These are phyloP conservation scores for Trichogramma pretiosum DNA, from an alignment of 1,140 invertebrate genomes.

Conservation along the genomic window DNA sequence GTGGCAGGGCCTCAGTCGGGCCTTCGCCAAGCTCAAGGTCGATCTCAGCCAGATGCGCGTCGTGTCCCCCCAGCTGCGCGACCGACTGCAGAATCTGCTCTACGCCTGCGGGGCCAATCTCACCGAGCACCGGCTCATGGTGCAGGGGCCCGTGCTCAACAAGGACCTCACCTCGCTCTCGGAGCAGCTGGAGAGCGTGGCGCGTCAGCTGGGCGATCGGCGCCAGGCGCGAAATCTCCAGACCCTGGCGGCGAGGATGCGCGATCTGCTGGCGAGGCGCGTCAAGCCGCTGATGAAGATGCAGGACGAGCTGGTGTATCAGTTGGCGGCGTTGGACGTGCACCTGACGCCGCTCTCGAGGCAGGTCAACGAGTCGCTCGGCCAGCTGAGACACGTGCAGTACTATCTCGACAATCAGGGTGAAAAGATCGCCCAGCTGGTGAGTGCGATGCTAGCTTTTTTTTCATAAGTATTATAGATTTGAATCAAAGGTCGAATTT, in stretches of 20 bases:
- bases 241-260: conserved; percentile 52
- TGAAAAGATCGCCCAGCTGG: conserved; percentile 58
- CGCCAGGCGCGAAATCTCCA: conserved; percentile 58
- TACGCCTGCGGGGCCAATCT: conserved; percentile 58
- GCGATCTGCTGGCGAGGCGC: conserved; percentile 52
- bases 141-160: conserved; percentile 55
- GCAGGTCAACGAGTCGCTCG: conserved; percentile 62
- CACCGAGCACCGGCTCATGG: conserved; percentile 52
- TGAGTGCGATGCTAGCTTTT: too few species aligned
- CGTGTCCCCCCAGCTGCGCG: conserved; percentile 50
- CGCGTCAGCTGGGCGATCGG: conserved; percentile 59
- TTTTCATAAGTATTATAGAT: conserved; percentile 7
- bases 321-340: conserved; percentile 63
- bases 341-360: conserved; percentile 57
- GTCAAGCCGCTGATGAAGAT: conserved; percentile 61
- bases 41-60: conserved; percentile 44
- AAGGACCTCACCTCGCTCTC: conserved; percentile 64
- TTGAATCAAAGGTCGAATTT: too few species aligned
- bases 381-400: conserved; percentile 64
- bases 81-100: conserved; percentile 55
- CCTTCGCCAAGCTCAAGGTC: conserved; percentile 44
- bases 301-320: conserved; percentile 62
- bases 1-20: conserved; percentile 50
- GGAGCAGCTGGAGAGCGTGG: conserved; percentile 65
- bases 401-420: conserved; percentile 66